These are phyloP conservation scores for Manis javanica DNA, from an alignment of 2,797 vertebrate genomes.

Conservation along the genomic window DNA sequence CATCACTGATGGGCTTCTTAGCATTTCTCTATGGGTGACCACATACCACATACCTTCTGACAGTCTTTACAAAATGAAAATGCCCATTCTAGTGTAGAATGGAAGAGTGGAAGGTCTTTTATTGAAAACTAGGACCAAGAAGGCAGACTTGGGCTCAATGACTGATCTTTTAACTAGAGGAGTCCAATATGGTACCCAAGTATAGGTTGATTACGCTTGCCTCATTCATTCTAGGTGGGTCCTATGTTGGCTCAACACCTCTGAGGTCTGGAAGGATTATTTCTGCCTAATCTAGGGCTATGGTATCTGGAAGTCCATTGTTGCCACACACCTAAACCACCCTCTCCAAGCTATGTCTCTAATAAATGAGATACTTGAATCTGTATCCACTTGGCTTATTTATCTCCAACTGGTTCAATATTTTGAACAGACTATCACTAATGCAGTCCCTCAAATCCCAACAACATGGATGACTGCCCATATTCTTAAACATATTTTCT, in stretches of 20 bases:
- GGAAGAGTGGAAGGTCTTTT: neutral
- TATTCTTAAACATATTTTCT: conserved; percentile 11
- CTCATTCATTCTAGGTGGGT: neutral
- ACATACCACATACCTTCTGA: neutral
- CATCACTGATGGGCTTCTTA: neutral
- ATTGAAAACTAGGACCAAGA: conserved; percentile 27
- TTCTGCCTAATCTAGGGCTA: neutral
- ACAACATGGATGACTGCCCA: neutral
- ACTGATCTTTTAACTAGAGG: neutral
- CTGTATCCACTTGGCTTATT: neutral
- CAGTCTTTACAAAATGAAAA: neutral
- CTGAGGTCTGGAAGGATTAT: neutral
- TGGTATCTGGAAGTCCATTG: neutral
- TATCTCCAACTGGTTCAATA: conserved; percentile 16
- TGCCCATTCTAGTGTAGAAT: neutral
- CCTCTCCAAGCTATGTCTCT: neutral
- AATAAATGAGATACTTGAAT: neutral
- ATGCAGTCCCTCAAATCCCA: neutral
- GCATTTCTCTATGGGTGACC: neutral
- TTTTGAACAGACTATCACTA: conserved; percentile 30
- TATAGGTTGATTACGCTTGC: neutral
- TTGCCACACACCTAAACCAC: neutral
- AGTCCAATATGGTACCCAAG: neutral
- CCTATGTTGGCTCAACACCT: neutral
- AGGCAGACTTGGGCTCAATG: neutral